These are phyloP conservation scores for Notocelia uddmanniana DNA, from an alignment of 2,888 invertebrate genomes.

Conservation along the genomic window DNA sequence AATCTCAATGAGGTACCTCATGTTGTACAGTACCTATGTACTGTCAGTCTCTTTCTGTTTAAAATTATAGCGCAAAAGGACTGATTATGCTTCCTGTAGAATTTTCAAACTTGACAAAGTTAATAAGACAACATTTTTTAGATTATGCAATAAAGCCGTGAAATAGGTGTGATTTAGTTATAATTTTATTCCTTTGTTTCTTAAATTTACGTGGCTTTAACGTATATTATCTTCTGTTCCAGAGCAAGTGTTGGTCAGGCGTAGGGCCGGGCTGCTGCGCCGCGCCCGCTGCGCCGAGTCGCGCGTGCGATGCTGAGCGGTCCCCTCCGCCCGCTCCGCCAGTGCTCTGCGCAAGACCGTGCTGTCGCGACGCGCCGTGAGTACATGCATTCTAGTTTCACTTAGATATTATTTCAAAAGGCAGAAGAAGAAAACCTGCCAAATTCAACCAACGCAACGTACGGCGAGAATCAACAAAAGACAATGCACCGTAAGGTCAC, in stretches of 20 bases:
- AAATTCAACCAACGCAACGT: too few relatives aligned
- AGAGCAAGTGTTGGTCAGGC: slow-evolving; percentile 80
- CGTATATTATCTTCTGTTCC: slow-evolving; percentile 53
- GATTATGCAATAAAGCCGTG: too few relatives aligned
- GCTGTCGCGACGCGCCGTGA: slow-evolving; percentile 78
- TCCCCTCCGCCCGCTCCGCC: slow-evolving; percentile 73
- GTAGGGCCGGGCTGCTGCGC: slow-evolving; percentile 78
- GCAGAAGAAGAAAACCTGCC: too few relatives aligned
- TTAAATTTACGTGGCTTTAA: not conserved
- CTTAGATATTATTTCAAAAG: not conserved
- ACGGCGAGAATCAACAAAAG: too few relatives aligned
- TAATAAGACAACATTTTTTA: too few relatives aligned
- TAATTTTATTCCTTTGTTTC: too few relatives aligned
- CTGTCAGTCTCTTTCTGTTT: not conserved
- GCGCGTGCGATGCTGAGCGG: slow-evolving; percentile 85
- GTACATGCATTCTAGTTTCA: slow-evolving; percentile 52
- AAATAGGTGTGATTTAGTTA: too few relatives aligned
- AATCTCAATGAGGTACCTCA: too few relatives aligned
- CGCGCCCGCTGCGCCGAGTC: slow-evolving; percentile 81
- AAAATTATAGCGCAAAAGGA: not conserved
- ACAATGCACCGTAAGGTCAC: too few relatives aligned
- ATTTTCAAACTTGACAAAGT: not conserved
- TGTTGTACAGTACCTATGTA: not conserved
- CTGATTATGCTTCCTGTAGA: not conserved
- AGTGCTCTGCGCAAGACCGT: slow-evolving; percentile 76